A percentile compares a stretch with the other conserved stretches of the same genome.
These are phyloP conservation scores for Alexandromys fortis DNA, from an alignment of 2,113 vertebrate species.

Conservation along the genomic window DNA sequence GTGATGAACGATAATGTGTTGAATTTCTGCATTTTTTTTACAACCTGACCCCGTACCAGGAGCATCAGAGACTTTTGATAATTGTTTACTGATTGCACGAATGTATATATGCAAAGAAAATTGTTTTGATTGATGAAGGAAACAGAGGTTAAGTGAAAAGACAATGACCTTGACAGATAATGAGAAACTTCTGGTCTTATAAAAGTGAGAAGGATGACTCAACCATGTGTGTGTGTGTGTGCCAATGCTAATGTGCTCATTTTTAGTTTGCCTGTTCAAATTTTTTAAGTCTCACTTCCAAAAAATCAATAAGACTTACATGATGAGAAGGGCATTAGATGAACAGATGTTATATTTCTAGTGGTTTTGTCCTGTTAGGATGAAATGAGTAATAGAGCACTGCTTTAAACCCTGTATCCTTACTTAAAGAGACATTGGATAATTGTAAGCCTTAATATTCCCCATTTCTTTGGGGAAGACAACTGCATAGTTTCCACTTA, in stretches of 20 bases:
- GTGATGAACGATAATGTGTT: background rate
- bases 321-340: constrained; percentile 39
- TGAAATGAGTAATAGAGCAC: constrained; percentile 40
- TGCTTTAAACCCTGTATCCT: constrained; percentile 12
- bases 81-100: constrained; percentile 5
- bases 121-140: background rate
- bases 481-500: background rate
- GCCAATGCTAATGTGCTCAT: background rate
- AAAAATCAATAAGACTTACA: constrained; percentile 46
- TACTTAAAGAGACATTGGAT: constrained; percentile 2
- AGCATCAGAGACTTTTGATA: background rate
- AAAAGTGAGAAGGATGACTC: background rate
- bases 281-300: constrained; percentile 30
- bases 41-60: background rate
- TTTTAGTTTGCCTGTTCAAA: background rate
- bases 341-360: constrained; percentile 71
- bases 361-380: constrained; percentile 47
- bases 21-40: background rate
- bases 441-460: constrained; percentile 25
- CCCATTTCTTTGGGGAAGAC: background rate
- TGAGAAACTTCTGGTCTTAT: background rate
- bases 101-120: background rate
- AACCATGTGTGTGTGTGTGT: background rate
- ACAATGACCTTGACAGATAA: background rate
- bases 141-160: background rate